Base-by-base conservation (phyloP, 2,797 vertebrate genomes). In the Eupleurogrammus muticus region DNA sequence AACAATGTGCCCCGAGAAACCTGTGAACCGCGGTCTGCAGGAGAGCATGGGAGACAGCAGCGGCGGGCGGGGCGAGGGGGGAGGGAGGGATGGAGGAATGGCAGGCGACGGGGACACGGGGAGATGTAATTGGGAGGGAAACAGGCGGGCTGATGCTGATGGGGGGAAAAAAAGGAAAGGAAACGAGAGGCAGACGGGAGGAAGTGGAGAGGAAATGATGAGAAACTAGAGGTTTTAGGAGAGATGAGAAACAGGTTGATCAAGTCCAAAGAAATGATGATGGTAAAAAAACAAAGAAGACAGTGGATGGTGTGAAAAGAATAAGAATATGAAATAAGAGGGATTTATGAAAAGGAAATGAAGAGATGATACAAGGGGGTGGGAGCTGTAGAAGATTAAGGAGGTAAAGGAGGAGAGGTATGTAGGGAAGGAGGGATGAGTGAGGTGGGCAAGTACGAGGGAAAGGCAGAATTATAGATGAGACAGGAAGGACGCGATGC, bases 1-100 rank as follows among this genome's bases (percentile, higher is more conserved):
- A 93, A 92, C 89, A 91, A 88, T 85, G 88, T 84, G 81, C 83
- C 75, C 79, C 64, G 85, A 80, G 83, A 91, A 90, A 90, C 89
- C 87, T 87, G 85, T 85, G 85, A 87, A 86, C 76, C 73, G 73
- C 8, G 34, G 79, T 78, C 71, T 74, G 79, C 77, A 71, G 63
- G 79, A 73, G 66, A 73, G 81, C 62, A 79, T 66, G 32, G 59
- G 68, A 75, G 70, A 83, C 78, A 70, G 52, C 44, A 70, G 72
- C 34, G 63, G 63, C 53, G 69, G 61, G 59, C 63, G 71, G 68
- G 36, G 54, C 59, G 40, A 36, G 55, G 63, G 59, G 52, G 57
- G 28, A 56, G 55, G 66, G 17, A 58, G 11, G 35, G 48, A 58
- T 3, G 11, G 46, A 21, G 48, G 5, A 17, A 64, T 49, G 24